A percentile compares a stretch with the other conserved stretches of the same genome.
These are phyloP conservation scores for Conger conger DNA, from an alignment of 2,113 vertebrate species.

Conservation along the genomic window DNA sequence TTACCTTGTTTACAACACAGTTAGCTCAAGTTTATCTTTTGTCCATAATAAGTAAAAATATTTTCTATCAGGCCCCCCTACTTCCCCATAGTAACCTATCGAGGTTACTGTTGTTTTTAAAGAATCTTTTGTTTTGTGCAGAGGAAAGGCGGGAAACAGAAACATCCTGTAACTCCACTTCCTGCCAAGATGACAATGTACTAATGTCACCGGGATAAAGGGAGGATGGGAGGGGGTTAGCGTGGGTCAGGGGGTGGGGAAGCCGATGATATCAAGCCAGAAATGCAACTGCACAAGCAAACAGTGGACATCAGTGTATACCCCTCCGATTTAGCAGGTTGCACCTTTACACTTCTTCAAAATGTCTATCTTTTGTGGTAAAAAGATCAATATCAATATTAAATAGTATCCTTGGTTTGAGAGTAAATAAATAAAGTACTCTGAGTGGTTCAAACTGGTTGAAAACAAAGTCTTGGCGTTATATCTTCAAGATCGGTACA, in stretches of 20 bases:
- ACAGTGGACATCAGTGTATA: neutral
- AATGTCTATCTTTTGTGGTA: neutral
- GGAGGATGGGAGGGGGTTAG: slow-evolving; percentile 11
- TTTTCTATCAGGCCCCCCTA: neutral
- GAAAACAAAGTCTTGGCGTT: neutral
- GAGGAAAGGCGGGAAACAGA: slow-evolving; percentile 70
- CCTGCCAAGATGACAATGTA: slow-evolving; percentile 59
- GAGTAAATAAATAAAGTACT: neutral
- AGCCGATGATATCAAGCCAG: slow-evolving; percentile 3
- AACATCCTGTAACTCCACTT: slow-evolving; percentile 73
- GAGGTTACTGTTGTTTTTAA: slow-evolving; percentile 44
- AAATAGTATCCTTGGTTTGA: neutral
- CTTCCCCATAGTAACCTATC: slow-evolving; percentile 26
- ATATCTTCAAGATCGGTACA: neutral
- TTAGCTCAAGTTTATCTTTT: neutral
- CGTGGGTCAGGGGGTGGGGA: slow-evolving; percentile 3
- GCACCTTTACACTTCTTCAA: neutral
- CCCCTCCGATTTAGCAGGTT: neutral
- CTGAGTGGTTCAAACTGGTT: neutral
- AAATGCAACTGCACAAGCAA: neutral
- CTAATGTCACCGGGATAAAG: neutral
- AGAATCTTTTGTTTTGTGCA: slow-evolving; percentile 64
- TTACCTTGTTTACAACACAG: slow-evolving; percentile 4
- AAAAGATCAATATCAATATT: neutral
- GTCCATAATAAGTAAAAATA: neutral